Conservation (phyloP, 2,888 invertebrate species). For the Melanostoma mellinum region DNA sequence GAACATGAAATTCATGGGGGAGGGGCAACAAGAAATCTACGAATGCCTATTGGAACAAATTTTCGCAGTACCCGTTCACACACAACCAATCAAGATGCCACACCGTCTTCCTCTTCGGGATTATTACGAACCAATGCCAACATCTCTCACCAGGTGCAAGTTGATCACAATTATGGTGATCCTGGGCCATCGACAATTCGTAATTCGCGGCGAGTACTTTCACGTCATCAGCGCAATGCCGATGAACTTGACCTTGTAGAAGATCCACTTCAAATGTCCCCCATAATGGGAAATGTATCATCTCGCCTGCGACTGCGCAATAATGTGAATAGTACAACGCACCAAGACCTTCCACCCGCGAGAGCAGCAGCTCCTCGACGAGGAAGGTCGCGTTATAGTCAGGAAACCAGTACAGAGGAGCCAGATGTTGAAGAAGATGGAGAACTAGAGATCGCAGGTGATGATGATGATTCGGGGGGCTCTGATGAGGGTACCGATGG, state of each 20-base stretch:
- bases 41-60: conserved; percentile 26
- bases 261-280: conserved; percentile 77
- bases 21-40: conserved; percentile 23
- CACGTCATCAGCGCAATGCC: conserved; percentile 81
- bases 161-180: conserved; percentile 81
- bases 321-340: conserved; percentile 52
- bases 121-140: conserved; percentile 40
- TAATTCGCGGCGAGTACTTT: conserved; percentile 79
- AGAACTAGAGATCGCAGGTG: conserved; percentile 65
- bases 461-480: conserved; percentile 76
- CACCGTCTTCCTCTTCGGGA: conserved; percentile 72
- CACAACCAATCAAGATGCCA: conserved; percentile 51
- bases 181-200: conserved; percentile 78
- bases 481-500: conserved; percentile 80
- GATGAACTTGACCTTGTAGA: conserved; percentile 78
- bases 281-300: conserved; percentile 73
- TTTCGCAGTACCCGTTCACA: conserved; percentile 60
- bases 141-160: conserved; percentile 73
- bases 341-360: conserved; percentile 31
- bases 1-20: conserved; percentile 28
- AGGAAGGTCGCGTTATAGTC: conserved; percentile 77
- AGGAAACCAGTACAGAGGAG: conserved; percentile 75
- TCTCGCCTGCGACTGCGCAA: conserved; percentile 76
- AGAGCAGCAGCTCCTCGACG: conserved; percentile 71
- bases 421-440: conserved; percentile 74